Conservation (phyloP, 2,888 invertebrate species). For the Caenorhabditis afra region DNA sequence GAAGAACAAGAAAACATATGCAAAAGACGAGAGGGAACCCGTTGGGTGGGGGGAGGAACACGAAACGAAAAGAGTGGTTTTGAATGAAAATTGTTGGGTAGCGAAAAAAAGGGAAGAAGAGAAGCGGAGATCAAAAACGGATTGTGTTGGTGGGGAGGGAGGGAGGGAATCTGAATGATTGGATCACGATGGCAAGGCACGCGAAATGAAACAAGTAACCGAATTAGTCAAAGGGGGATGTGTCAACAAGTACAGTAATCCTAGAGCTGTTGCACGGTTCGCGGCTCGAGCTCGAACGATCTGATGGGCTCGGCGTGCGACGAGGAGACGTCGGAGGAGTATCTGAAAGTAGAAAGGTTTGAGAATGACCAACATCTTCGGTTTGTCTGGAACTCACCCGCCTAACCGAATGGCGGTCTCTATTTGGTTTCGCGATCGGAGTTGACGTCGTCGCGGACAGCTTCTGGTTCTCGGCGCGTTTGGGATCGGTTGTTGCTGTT, state of each 20-base stretch:
- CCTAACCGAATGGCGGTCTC: conserved; percentile 60
- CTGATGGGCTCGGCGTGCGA: conserved; percentile 42
- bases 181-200: not conserved
- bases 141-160: too few species aligned
- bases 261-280: conserved; percentile 37
- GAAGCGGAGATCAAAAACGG: too few species aligned
- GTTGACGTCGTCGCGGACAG: conserved; percentile 65
- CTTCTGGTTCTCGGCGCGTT: conserved; percentile 60
- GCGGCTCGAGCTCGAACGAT: conserved; percentile 40
- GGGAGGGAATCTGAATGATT: too few species aligned
- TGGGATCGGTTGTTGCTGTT: conserved; percentile 2
- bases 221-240: not conserved
- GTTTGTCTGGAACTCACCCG: conserved; percentile 45
- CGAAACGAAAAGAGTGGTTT: not conserved
- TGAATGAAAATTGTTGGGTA: too few species aligned
- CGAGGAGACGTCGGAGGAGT: conserved; percentile 72
- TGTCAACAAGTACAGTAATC: not conserved
- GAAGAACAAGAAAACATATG: not conserved
- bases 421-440: conserved; percentile 62
- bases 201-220: not conserved
- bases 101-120: too few species aligned
- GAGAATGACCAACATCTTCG: too few species aligned
- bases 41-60: not conserved
- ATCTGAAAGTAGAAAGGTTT: conserved; percentile 57
- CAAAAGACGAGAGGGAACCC: not conserved